Percentiles rank a stretch among this genome's conserved stretches.
Conservation (phyloP, 1,140 invertebrate species). For the Caenorhabditis brenneri region DNA sequence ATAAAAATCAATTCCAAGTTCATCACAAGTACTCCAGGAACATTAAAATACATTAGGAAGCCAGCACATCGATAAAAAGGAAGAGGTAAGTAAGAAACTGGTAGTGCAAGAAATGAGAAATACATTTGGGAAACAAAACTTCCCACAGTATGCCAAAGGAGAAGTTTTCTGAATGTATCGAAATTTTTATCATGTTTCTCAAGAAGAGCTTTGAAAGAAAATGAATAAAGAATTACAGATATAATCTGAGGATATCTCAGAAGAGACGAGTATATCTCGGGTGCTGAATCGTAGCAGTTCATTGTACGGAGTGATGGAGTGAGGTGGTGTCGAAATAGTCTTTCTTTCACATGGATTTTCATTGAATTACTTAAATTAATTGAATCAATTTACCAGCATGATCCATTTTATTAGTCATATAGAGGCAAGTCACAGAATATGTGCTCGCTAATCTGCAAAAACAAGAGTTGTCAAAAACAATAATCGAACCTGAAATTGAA, state of each 20-base stretch:
- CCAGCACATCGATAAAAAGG: not conserved
- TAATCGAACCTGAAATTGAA: too few relatives aligned
- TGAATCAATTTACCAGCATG: not conserved
- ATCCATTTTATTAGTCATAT: not conserved
- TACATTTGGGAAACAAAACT: slow-evolving; percentile 6
- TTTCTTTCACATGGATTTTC: not conserved
- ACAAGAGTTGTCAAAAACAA: too few relatives aligned
- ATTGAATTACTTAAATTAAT: not conserved
- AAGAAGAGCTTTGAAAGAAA: not conserved
- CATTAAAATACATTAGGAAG: not conserved
- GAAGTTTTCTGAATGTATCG: not conserved
- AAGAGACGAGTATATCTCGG: not conserved
- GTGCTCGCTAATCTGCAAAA: not conserved
- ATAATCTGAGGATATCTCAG: slow-evolving; percentile 1
- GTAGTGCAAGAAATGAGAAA: not conserved
- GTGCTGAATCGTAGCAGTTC: not conserved
- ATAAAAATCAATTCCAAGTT: not conserved
- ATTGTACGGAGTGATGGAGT: not conserved
- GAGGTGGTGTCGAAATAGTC: not conserved
- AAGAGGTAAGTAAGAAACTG: not conserved
- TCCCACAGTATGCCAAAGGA: not conserved
- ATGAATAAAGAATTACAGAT: not conserved
- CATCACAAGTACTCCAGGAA: not conserved
- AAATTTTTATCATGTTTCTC: not conserved
- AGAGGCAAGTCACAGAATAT: not conserved